These are phyloP conservation scores for Antrozous pallidus DNA, from an alignment of 2,797 vertebrate genomes.

Conservation along the genomic window DNA sequence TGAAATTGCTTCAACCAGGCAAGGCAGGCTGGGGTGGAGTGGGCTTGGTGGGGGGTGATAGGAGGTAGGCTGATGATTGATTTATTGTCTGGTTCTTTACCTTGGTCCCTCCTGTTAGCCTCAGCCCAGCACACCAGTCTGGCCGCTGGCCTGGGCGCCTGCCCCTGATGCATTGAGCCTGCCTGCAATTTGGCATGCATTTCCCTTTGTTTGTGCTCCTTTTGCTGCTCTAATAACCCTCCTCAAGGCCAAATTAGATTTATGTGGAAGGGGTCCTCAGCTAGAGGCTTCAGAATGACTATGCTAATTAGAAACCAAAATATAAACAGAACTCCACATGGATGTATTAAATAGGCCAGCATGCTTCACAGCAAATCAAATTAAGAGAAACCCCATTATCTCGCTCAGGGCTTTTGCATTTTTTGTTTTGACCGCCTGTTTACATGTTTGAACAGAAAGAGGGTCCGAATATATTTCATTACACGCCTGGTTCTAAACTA, in stretches of 20 bases:
- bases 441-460: constrained; percentile 60
- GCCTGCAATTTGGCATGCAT: constrained; percentile 58
- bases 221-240: constrained; percentile 71
- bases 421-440: constrained; percentile 56
- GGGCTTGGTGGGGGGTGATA: fast-evolving
- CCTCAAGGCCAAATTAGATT: constrained; percentile 80
- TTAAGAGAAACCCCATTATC: constrained; percentile 81
- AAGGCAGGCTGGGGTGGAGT: not conserved
- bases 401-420: constrained; percentile 59
- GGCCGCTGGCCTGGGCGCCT: fast-evolving
- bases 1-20: not conserved
- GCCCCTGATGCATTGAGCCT: constrained; percentile 28
- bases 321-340: constrained; percentile 79
- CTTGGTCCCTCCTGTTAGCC: not conserved
- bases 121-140: not conserved
- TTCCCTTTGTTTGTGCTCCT: constrained; percentile 51
- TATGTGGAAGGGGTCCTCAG: constrained; percentile 73
- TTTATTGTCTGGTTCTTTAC: not conserved
- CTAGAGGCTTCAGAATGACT: constrained; percentile 79
- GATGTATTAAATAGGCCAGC: constrained; percentile 73
- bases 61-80: not conserved
- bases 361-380: constrained; percentile 77
- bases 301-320: constrained; percentile 79
- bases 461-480: constrained; percentile 62
- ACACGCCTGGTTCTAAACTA: constrained; percentile 35